A percentile compares a stretch with the other conserved stretches of the same genome.
These are phyloP conservation scores for Mormyrus lacerda DNA, from an alignment of 2,113 vertebrate genomes.

Conservation along the genomic window DNA sequence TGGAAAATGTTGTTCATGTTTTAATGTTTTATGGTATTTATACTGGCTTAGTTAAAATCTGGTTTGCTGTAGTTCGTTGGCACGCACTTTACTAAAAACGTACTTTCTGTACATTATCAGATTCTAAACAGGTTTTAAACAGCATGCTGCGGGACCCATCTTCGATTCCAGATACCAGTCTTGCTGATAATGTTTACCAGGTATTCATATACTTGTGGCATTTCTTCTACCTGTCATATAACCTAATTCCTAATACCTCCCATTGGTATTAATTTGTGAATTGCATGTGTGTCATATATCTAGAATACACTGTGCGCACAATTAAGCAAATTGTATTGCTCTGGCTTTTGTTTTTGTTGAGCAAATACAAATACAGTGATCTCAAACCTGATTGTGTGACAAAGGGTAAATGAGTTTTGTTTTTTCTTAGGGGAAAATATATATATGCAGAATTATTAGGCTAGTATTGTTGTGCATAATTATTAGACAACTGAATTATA, in stretches of 20 bases:
- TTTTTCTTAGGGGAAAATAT: neutral
- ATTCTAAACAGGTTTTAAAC: conserved; percentile 81
- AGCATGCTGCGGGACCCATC: conserved; percentile 90
- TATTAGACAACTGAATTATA: neutral
- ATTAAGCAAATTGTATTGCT: neutral
- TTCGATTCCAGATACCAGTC: conserved; percentile 81
- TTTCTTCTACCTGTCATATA: neutral
- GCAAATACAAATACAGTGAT: neutral
- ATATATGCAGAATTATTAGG: neutral
- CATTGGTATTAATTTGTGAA: neutral
- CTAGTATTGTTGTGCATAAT: neutral
- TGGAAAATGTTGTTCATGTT: too few relatives aligned
- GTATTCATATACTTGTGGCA: conserved; percentile 61
- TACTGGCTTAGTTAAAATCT: too few relatives aligned
- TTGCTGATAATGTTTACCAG: conserved; percentile 89
- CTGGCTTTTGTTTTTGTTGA: neutral
- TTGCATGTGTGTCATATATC: neutral
- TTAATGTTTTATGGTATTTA: too few relatives aligned
- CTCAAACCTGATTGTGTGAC: neutral
- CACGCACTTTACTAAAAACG: neutral
- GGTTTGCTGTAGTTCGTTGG: too few relatives aligned
- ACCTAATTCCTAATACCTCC: neutral
- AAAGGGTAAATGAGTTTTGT: neutral
- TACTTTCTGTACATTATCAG: conserved; percentile 51
- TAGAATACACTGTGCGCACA: neutral